Base-by-base conservation (phyloP, 2,113 vertebrate genomes). In the Macaca mulatta region DNA sequence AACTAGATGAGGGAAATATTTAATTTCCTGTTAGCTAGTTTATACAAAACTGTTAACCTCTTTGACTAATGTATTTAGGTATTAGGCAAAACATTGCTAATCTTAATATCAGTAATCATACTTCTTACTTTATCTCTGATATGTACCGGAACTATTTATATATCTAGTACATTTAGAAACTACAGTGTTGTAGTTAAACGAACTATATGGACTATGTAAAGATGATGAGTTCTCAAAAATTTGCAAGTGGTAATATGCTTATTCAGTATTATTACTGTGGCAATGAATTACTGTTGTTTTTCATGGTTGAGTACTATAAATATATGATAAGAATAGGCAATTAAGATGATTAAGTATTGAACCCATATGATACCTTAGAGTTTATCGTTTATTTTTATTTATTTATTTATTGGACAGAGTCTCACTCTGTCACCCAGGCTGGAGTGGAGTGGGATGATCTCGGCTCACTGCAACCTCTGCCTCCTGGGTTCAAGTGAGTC, bases 11-110 rank as follows among this genome's bases (percentile, higher is more conserved):
- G 38, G 32, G 32, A 90, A 88, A 38, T 79, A 69, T 12, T 82
- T 95, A 32, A 75, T 96, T 96, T 96, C 80, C 82, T 61, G 1
- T 82, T 95, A 82, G 23, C 48, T 45, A 86, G 30, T 82, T 94
- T 64, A 77, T 84, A 87, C 20, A 59, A 78, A 77, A 91, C 20
- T 92, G 43, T 87, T 88, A 87, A 88, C 27, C 90, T 82, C 27
- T 93, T 88, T 90, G 52, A 90, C 25, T 75, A 43, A 55, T 82
- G 6, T 82, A 67, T 97, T 97, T 95, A 55, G 9, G 5, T 78
- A 64, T 96, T 96, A 80, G 43, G 55, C 38, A 88, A 64, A 95
- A 45, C 32, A 77, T 59, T 74, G 64, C 43, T 94, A 79, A 80
- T 91, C 30, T 95, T 93, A 91, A 64, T 87, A 38, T 79, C 35